Evolutionary conservation across 2,797 vertebrate species (phyloP), one percentile per base, ranked within the genome.

Genomic region (Iguana delicatissima): DNA sequence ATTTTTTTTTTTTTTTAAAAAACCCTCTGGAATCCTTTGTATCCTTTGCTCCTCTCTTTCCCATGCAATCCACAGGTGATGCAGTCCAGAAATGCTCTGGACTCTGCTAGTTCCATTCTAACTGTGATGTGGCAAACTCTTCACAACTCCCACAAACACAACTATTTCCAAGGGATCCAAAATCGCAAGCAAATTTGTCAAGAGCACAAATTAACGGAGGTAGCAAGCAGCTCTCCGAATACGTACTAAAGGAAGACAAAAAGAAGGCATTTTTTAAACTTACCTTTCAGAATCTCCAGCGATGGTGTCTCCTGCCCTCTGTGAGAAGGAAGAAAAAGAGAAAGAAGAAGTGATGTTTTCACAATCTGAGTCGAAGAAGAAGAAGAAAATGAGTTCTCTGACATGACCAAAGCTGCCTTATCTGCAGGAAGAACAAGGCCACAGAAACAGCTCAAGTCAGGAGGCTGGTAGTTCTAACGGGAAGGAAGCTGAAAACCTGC

Each of bases 271-370:
- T 91, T 35, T 22, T 24, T 86, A 13, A 69, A 13, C 92, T 97
- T 96, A 97, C 97, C 97, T 97, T 94, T 98, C 97, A 67, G 97
- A 94, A 69, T 98, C 97, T 94, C 97, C 97, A 24, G 96, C 94
- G 91, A 97, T 95, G 46, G 97, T 91, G 92, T 98, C 97, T 83
- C 97, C 96, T 89, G 97, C 93, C 96, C 97, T 96, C 97, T 98
- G 97, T 9, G 87, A 93, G 94, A 92, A 92, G 91, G 84, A 96
- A 72, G 79, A 95, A 67, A 91, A 93, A 93, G 90, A 91, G 90
- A 82, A 95, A 57, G 91, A 96, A 95, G 38, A 93, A 92, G 95
- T 6, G 95, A 88, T 0, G 90, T 96, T 97, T 69, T 92, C 95
- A 89, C 80, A 90, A 85, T 57, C 16, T 0, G 57, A n/a, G 57